phyloP scores from a whole-genome alignment of 1,140 invertebrate genomes.

The Drosophila lini region DNA sequence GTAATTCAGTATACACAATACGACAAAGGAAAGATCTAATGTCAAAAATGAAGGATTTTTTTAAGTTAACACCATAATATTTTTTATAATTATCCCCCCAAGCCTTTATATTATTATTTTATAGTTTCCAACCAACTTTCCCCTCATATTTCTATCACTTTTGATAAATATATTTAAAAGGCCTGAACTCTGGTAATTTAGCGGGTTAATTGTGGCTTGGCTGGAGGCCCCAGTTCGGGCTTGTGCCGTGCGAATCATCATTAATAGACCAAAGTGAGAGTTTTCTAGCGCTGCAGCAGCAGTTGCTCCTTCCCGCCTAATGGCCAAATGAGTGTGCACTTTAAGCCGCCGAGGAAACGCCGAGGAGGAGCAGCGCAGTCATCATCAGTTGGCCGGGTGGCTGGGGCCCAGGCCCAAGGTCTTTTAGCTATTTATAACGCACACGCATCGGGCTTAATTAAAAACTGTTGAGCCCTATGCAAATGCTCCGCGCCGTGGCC shows the following conservation, averaged over 20 bases:
- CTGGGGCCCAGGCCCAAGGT: constrained; percentile 56
- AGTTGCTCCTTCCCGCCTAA: constrained; percentile 46
- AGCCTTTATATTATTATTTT: no score
- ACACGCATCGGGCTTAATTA: constrained; percentile 60
- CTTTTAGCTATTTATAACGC: constrained; percentile 55
- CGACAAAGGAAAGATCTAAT: no score
- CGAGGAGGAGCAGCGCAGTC: constrained; percentile 38
- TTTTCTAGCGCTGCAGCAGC: constrained; percentile 42
- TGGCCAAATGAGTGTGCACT: constrained; percentile 56
- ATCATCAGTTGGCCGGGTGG: constrained; percentile 25
- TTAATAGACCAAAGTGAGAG: constrained; percentile 80
- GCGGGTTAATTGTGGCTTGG: constrained; percentile 21
- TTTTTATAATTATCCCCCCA: no score
- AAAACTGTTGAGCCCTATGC: constrained; percentile 63
- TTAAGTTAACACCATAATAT: neutral
- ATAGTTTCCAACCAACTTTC: neutral
- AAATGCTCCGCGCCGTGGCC: constrained; percentile 36
- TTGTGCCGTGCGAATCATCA: constrained; percentile 70
- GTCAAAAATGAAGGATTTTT: neutral
- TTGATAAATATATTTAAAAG: constrained; percentile 9
- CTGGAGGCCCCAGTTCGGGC: constrained; percentile 4
- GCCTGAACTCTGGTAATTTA: neutral
- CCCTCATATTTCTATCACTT: neutral
- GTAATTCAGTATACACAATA: no score
- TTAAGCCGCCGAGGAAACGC: constrained; percentile 27